phyloP scores from a whole-genome alignment of 2,888 invertebrate species.

The Lordiphosa fenestrarum region DNA sequence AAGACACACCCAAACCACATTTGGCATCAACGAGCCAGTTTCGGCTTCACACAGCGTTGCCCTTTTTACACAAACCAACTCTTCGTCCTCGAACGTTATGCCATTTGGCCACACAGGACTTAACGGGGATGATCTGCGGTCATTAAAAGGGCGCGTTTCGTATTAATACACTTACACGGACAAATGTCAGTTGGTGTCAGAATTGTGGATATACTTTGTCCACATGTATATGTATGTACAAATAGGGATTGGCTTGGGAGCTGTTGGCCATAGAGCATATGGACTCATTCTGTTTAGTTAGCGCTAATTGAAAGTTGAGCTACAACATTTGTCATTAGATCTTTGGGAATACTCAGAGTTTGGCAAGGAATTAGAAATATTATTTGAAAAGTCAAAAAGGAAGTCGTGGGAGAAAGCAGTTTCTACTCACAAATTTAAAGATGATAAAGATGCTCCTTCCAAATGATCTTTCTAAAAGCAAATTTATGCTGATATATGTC shows the following conservation, averaged over 20 bases:
- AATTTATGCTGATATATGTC: no score
- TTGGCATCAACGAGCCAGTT: conserved; percentile 51
- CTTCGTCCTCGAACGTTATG: conserved; percentile 28
- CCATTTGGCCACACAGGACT: conserved; percentile 55
- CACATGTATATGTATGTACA: conserved; percentile 4
- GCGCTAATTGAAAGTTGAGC: conserved; percentile 52
- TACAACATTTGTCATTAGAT: not conserved
- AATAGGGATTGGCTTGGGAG: conserved; percentile 59
- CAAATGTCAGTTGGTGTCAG: conserved; percentile 26
- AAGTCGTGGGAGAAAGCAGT: no score
- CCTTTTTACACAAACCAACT: conserved; percentile 37
- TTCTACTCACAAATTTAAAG: no score
- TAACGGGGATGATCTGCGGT: conserved; percentile 65
- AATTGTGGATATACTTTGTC: no score
- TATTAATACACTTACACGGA: conserved; percentile 42
- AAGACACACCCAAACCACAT: conserved; percentile 41
- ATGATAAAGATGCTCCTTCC: no score
- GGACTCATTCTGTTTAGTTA: conserved; percentile 27
- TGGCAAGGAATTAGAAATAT: not conserved
- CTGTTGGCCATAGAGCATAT: conserved; percentile 7
- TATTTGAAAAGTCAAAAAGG: no score
- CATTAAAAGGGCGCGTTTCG: conserved; percentile 75
- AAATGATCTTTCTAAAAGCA: no score
- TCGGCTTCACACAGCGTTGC: conserved; percentile 54
- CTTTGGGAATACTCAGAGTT: not conserved